Percentiles rank a stretch among this genome's conserved stretches.
Evolutionary conservation across 2,113 vertebrate species (phyloP).

Genomic region (Trochalopteron elliotii): DNA sequence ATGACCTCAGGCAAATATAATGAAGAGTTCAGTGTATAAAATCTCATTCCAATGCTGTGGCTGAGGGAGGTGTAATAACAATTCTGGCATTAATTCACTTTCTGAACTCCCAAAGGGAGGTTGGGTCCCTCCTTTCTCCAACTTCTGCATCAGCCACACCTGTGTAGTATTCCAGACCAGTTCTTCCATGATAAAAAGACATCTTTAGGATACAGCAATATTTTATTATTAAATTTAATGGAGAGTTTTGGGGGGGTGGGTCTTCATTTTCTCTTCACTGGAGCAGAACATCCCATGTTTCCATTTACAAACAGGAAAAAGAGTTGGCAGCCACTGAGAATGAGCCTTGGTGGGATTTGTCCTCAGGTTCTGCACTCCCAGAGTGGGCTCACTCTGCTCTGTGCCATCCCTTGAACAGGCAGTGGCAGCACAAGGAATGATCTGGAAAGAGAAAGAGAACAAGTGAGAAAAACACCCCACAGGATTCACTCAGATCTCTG

Average conservation of each 20-base stretch:
- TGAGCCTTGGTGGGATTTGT: not conserved
- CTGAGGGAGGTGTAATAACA: not conserved
- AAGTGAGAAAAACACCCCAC: fast-evolving
- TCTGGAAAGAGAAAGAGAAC: not conserved
- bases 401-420: not conserved
- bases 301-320: fast-evolving
- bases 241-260: fast-evolving
- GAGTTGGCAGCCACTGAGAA: fast-evolving
- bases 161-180: fast-evolving
- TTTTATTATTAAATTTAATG: not conserved
- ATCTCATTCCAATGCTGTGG: fast-evolving
- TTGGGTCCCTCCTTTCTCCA: not conserved
- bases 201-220: not conserved
- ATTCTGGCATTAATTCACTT: not conserved
- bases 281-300: not conserved
- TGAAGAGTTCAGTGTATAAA: not conserved
- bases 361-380: not conserved
- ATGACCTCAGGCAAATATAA: not conserved
- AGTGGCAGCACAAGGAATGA: not conserved
- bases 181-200: not conserved
- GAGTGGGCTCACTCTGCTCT: fast-evolving
- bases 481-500: fast-evolving
- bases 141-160: fast-evolving
- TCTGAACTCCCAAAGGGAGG: not conserved
- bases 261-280: not conserved